Percentiles rank a stretch among this genome's conserved stretches.
These are phyloP conservation scores for Sitophilus oryzae DNA, from an alignment of 1,140 invertebrate genomes.

Conservation along the genomic window DNA sequence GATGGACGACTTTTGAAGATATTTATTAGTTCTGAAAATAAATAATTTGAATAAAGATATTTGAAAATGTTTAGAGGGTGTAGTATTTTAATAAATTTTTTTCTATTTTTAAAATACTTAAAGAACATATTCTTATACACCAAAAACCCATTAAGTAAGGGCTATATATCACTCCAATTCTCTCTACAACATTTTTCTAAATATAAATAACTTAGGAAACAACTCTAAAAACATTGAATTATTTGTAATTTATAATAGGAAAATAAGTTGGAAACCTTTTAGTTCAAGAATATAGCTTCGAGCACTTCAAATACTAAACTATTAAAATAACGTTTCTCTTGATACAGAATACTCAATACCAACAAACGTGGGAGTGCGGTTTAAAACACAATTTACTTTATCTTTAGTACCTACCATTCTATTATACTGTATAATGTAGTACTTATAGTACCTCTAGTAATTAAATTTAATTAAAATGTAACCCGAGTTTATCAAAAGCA, in stretches of 20 bases:
- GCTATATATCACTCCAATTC: no score
- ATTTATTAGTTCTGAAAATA: constrained; percentile 78
- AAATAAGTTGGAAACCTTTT: constrained; percentile 9
- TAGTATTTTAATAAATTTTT: no score
- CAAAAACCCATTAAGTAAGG: no score
- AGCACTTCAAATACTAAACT: constrained; percentile 6
- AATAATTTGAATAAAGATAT: no score
- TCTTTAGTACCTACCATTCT: neutral
- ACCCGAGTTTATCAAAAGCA: no score
- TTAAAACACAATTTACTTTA: neutral
- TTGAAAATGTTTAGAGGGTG: no score
- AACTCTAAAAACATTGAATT: constrained; percentile 4
- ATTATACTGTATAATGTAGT: neutral
- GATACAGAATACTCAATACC: neutral
- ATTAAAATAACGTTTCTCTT: constrained; percentile 5
- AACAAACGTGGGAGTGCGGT: neutral
- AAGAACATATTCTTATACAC: no score
- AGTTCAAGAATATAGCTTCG: constrained; percentile 11
- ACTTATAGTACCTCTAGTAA: neutral
- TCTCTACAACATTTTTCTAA: no score
- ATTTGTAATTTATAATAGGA: constrained; percentile 3
- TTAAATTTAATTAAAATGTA: no score
- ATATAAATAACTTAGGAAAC: no score
- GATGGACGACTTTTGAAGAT: constrained; percentile 82
- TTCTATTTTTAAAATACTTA: no score